phyloP scores from a whole-genome alignment of 2,888 invertebrate species.

The Luperina testacea region DNA sequence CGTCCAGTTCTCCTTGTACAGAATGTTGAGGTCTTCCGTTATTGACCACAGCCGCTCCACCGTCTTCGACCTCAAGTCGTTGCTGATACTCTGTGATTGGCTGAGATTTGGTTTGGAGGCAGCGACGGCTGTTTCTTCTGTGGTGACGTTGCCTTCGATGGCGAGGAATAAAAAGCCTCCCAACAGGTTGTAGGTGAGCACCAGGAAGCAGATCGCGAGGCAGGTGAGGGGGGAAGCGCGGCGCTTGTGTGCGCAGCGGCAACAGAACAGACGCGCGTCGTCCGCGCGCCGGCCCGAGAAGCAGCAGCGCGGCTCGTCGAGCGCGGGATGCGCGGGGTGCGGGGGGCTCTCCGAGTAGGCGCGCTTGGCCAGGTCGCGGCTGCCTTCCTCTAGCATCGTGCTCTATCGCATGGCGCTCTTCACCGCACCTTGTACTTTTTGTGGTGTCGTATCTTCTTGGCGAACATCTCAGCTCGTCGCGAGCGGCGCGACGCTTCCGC shows the following conservation, averaged over 20 bases:
- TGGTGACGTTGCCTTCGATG: constrained; percentile 92
- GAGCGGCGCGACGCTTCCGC: constrained; percentile 10
- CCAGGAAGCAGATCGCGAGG: constrained; percentile 95
- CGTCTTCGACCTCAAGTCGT: constrained; percentile 92
- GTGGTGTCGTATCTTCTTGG: constrained; percentile 75
- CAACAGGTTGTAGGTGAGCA: constrained; percentile 96
- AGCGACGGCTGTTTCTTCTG: constrained; percentile 91
- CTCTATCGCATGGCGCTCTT: constrained; percentile 65
- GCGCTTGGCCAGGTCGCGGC: constrained; percentile 51
- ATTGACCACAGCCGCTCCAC: constrained; percentile 96
- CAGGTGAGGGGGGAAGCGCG: constrained; percentile 93
- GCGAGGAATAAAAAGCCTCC: constrained; percentile 98
- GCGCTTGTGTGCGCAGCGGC: constrained; percentile 86
- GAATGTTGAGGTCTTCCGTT: constrained; percentile 96
- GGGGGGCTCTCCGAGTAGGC: constrained; percentile 29
- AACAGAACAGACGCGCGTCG: constrained; percentile 77
- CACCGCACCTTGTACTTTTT: constrained; percentile 82
- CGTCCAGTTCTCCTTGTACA: constrained; percentile 98
- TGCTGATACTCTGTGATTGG: constrained; percentile 86
- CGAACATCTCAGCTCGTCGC: constrained; percentile 70
- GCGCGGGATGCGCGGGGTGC: neutral
- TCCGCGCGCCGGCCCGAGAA: constrained; percentile 65
- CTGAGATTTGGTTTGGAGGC: constrained; percentile 91
- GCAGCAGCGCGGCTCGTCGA: constrained; percentile 71
- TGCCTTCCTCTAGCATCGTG: constrained; percentile 75